Evolutionary conservation across 2,797 vertebrate species (phyloP).

Genomic region (Dendrocincla tyrannina): DNA sequence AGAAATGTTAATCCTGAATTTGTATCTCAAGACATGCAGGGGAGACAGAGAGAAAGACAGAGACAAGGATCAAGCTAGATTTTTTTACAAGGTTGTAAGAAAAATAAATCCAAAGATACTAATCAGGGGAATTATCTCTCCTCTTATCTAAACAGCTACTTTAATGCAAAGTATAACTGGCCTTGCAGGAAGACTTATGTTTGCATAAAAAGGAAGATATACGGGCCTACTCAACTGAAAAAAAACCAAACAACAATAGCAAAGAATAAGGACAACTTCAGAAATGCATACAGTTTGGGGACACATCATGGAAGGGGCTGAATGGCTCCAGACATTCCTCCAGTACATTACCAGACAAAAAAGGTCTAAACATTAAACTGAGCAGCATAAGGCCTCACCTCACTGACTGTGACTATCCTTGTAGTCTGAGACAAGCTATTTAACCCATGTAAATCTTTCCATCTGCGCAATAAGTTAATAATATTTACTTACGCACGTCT

Average conservation of each 20-base stretch:
- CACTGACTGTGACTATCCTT: neutral
- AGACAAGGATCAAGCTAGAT: neutral
- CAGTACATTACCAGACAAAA: neutral
- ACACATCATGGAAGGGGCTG: neutral
- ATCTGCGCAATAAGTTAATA: conserved; percentile 10
- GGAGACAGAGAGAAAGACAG: neutral
- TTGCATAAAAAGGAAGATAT: neutral
- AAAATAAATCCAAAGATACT: conserved; percentile 48
- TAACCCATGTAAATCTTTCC: neutral
- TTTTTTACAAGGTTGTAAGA: conserved; percentile 40
- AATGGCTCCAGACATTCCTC: neutral
- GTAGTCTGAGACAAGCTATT: neutral
- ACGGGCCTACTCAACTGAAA: neutral
- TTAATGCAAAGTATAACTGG: conserved; percentile 26
- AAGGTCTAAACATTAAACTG: neutral
- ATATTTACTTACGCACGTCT: neutral
- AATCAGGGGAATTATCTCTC: conserved; percentile 25
- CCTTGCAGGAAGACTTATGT: neutral
- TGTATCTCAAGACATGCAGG: conserved; percentile 38
- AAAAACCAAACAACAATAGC: neutral
- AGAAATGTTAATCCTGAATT: conserved; percentile 60
- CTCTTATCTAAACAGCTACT: conserved; percentile 33
- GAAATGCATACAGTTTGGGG: neutral
- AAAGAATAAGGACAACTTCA: neutral
- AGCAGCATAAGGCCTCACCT: neutral